A percentile compares a stretch with the other conserved stretches of the same genome.
phyloP scores from a whole-genome alignment of 2,113 vertebrate genomes.

The Paramisgurnus dabryanus region DNA sequence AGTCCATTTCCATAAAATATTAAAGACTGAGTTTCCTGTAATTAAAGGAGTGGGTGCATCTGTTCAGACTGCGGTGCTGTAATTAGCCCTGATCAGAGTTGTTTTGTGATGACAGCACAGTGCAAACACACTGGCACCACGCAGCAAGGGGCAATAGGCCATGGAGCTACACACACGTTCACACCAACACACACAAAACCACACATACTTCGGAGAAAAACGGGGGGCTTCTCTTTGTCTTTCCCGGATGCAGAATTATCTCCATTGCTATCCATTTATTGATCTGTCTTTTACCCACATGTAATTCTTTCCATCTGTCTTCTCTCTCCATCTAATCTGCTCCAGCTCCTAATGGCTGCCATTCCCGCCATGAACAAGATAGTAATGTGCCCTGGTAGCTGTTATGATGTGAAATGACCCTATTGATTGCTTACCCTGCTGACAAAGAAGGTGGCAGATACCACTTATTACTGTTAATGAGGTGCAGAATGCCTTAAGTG shows the following conservation, averaged over 20 bases:
- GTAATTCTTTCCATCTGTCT: constrained; percentile 73
- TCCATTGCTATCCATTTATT: constrained; percentile 73
- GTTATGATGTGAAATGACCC: constrained; percentile 80
- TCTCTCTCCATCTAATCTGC: constrained; percentile 72
- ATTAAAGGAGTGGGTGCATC: constrained; percentile 87
- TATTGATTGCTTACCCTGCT: constrained; percentile 78
- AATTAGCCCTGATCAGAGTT: constrained; percentile 89
- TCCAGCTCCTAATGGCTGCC: constrained; percentile 71
- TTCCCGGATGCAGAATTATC: constrained; percentile 73
- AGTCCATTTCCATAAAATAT: constrained; percentile 89
- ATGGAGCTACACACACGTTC: constrained; percentile 52
- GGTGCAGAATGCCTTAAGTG: constrained; percentile 68
- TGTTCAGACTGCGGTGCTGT: constrained; percentile 81
- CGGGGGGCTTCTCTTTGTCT: constrained; percentile 61
- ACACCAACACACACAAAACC: constrained; percentile 55
- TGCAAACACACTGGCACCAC: constrained; percentile 72
- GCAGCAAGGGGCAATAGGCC: constrained; percentile 47
- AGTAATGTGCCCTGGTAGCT: constrained; percentile 75
- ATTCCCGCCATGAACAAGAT: constrained; percentile 73
- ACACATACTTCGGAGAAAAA: constrained; percentile 48
- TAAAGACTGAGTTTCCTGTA: constrained; percentile 90
- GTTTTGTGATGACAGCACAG: constrained; percentile 76
- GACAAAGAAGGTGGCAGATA: constrained; percentile 76
- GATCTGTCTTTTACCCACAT: constrained; percentile 68
- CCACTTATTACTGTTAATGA: constrained; percentile 80